These are phyloP conservation scores for Crematogaster levior DNA, from an alignment of 2,888 invertebrate species.

Conservation along the genomic window DNA sequence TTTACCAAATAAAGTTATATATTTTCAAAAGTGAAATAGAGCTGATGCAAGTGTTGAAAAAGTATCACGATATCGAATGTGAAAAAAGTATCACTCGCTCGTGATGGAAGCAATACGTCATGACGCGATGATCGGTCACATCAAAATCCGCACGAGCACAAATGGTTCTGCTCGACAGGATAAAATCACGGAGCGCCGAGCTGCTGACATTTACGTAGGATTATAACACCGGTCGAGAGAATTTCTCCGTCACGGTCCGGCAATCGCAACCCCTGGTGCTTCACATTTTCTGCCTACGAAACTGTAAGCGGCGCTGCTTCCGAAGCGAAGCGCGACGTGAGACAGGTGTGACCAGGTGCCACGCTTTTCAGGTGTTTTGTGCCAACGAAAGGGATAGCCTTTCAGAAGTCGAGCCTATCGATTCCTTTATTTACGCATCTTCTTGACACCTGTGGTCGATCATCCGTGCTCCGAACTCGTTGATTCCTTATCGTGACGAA, in stretches of 20 bases:
- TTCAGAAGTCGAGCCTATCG: slow-evolving; percentile 42
- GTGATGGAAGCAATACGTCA: background rate
- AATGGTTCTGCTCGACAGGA: slow-evolving; percentile 54
- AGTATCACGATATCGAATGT: background rate
- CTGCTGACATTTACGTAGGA: slow-evolving; percentile 62
- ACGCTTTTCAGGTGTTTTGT: slow-evolving; percentile 57
- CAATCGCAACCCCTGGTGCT: slow-evolving; percentile 66
- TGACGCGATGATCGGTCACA: background rate
- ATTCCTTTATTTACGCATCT: slow-evolving; percentile 48
- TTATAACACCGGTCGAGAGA: slow-evolving; percentile 38
- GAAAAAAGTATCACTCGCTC: background rate
- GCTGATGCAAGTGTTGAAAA: background rate
- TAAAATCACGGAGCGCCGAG: slow-evolving; percentile 48
- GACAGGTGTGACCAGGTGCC: slow-evolving; percentile 80
- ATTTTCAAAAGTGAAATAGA: background rate
- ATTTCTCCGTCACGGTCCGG: slow-evolving; percentile 68
- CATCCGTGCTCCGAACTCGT: slow-evolving; percentile 11
- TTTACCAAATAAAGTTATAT: background rate
- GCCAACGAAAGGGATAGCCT: slow-evolving; percentile 30
- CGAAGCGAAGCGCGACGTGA: slow-evolving; percentile 73
- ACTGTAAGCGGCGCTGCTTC: slow-evolving; percentile 53
- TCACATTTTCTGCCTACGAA: slow-evolving; percentile 52
- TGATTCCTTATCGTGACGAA: background rate
- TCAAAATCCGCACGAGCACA: slow-evolving; percentile 45
- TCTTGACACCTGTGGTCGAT: slow-evolving; percentile 65